phyloP scores from a whole-genome alignment of 2,888 invertebrate species.

The Embidobia sp. region DNA sequence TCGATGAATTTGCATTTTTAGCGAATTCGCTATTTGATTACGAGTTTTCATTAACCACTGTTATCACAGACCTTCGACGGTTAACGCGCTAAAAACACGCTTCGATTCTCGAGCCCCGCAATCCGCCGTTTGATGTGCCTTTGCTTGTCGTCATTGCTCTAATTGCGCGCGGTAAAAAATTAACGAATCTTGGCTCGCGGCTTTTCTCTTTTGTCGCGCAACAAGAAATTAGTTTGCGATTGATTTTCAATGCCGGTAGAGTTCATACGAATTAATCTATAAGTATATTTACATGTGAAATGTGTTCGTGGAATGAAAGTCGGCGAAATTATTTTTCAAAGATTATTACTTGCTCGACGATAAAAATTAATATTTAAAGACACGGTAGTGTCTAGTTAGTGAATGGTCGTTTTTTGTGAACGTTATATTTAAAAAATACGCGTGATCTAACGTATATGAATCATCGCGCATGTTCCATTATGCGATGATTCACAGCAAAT shows the following conservation, averaged over 20 bases:
- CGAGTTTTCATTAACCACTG: slow-evolving; percentile 68
- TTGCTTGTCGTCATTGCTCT: slow-evolving; percentile 42
- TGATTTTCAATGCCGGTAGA: slow-evolving; percentile 15
- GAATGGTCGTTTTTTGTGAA: too few relatives aligned
- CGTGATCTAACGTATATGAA: too few relatives aligned
- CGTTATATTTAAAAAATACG: too few relatives aligned
- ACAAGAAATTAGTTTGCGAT: background rate
- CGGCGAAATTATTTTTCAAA: too few relatives aligned
- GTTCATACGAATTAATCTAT: background rate
- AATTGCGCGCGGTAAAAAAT: slow-evolving; percentile 22
- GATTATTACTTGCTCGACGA: too few relatives aligned
- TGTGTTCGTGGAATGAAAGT: too few relatives aligned
- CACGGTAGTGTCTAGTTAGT: too few relatives aligned
- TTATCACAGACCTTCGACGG: slow-evolving; percentile 59
- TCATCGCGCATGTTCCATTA: too few relatives aligned
- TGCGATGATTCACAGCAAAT: too few relatives aligned
- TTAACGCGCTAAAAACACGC: slow-evolving; percentile 63
- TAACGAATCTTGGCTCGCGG: slow-evolving; percentile 17
- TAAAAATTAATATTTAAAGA: too few relatives aligned
- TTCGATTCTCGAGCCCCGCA: slow-evolving; percentile 39
- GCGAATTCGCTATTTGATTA: slow-evolving; percentile 80
- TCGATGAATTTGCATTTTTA: slow-evolving; percentile 79
- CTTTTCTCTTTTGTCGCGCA: background rate
- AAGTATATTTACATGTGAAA: background rate
- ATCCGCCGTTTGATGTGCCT: slow-evolving; percentile 30